Evolutionary conservation across 2,888 invertebrate species (phyloP), one percentile per base, ranked within the genome.

Genomic region (Morpho achilles): DNA sequence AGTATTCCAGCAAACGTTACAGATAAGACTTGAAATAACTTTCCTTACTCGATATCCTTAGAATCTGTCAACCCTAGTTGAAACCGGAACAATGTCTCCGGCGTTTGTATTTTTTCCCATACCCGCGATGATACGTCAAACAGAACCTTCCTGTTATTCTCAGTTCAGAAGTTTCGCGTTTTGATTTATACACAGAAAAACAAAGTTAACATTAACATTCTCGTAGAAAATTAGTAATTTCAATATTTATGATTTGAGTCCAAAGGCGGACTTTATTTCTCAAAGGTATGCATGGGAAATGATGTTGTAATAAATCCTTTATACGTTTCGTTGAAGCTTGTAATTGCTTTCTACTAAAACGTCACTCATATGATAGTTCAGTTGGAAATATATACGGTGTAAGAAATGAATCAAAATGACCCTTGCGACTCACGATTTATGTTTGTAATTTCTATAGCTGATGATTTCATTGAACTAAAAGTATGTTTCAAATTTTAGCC

Each of bases 241-340:
- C 45, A 63, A 60, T 63, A 63, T 60, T 63, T 58, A 63, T 58
- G 55, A 63, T 39, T 23, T n/a, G 3, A 39, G 40, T 55, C 46
- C 52, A 10, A 58, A 50, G 48, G 45, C 48, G 47, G 32, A 56
- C 39, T 54, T 51, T 59, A 45, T 46, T 50, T 8, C 63, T 59
- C 50, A 56, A 53, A 50, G 50, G 58, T 44, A 50, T 47, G 54
- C 46, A 44, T 56, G 56, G 56, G 58, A 61, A 60, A 59, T 61
- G 57, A 58, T 56, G 59, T 61, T 58, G 57, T 65, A 54, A 59
- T 62, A 63, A 57, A 58, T 56, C 54, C 59, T 65, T 62, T 63
- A 64, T 62, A 72, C 69, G 73, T 68, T 67, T 67, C 76, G 73
- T 58, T 76, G 78, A 67, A 73, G 64, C 69, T 64, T 66, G 68